Base-by-base conservation (phyloP, 2,113 vertebrate species). In the Albula goreensis region DNA sequence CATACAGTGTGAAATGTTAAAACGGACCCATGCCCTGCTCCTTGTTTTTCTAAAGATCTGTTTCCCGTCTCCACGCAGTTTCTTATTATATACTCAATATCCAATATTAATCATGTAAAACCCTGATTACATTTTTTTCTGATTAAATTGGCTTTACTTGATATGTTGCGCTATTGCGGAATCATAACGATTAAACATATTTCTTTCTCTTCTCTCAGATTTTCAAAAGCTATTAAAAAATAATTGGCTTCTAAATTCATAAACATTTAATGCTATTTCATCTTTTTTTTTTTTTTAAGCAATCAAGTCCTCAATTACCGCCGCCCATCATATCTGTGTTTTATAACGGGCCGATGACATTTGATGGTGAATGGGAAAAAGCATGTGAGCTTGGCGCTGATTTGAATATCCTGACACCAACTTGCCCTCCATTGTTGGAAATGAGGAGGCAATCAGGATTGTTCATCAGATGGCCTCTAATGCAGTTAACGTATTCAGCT, bases 401-500 rank as follows among this genome's bases (percentile, higher is more conserved):
- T 97, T 97, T 96, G 96, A 97, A 98, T 97, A 96, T 97, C 91
- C 92, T 99, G 98, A 99, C 98, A 99, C 97, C 95, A 90, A 96
- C 96, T 95, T 98, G 97, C 97, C 98, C 97, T 97, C 97, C 97
- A 97, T 98, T 98, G 98, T 98, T 98, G 97, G 96, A 95, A 97
- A 97, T 94, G 97, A 98, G 96, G 96, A 96, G 96, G 96, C 96
- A 96, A 97, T 98, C 97, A 95, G 97, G 94, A 96, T 97, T 97
- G 97, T 97, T 99, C 98, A 98, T 99, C 98, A 97, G 94, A 98
- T 96, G 95, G 96, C 97, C 97, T 97, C 97, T 99, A 99, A 99
- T 98, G 98, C 97, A 97, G 97, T 98, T 98, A 97, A 98, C 97
- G 97, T 97, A 97, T 98, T 99, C 98, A 95, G 97, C 97, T 97